phyloP scores from a whole-genome alignment of 1,140 invertebrate species.

The Drosophila kurseongensis region DNA sequence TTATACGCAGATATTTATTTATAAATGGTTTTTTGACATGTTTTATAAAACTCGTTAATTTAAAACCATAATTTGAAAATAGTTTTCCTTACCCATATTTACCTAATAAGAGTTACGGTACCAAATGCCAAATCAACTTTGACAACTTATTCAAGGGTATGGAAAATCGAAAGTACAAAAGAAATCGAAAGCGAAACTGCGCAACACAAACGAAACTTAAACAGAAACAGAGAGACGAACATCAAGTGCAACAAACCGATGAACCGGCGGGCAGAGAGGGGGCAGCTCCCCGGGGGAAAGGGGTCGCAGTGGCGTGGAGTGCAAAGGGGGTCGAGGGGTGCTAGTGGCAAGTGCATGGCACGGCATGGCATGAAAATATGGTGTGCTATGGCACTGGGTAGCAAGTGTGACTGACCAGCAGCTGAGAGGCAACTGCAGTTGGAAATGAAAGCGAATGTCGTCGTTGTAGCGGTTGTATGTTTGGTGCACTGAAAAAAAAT shows the following conservation, averaged over 20 bases:
- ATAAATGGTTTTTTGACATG: too few relatives aligned
- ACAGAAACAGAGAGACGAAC: slow-evolving; percentile 36
- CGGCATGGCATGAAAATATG: slow-evolving; percentile 47
- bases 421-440: slow-evolving; percentile 41
- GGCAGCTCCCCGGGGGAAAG: not conserved
- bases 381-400: slow-evolving; percentile 49
- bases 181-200: slow-evolving; percentile 75
- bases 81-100: not conserved
- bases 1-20: too few relatives aligned
- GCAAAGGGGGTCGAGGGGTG: slow-evolving; percentile 32
- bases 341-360: slow-evolving; percentile 57
- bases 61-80: too few relatives aligned
- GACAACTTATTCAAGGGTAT: slow-evolving; percentile 68
- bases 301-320: slow-evolving; percentile 1
- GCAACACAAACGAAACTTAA: slow-evolving; percentile 29
- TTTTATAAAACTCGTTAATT: too few relatives aligned
- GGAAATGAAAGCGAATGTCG: slow-evolving; percentile 80
- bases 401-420: slow-evolving; percentile 71
- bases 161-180: slow-evolving; percentile 73
- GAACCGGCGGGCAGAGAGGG: slow-evolving; percentile 38
- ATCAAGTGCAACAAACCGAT: slow-evolving; percentile 78
- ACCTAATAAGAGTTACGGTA: not conserved
- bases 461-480: slow-evolving; percentile 31
- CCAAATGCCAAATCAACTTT: slow-evolving; percentile 27
- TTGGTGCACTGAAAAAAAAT: slow-evolving; percentile 10